Percentiles rank a stretch among this genome's conserved stretches.
phyloP scores from a whole-genome alignment of 2,113 vertebrate species.

The Lycaon pictus region DNA sequence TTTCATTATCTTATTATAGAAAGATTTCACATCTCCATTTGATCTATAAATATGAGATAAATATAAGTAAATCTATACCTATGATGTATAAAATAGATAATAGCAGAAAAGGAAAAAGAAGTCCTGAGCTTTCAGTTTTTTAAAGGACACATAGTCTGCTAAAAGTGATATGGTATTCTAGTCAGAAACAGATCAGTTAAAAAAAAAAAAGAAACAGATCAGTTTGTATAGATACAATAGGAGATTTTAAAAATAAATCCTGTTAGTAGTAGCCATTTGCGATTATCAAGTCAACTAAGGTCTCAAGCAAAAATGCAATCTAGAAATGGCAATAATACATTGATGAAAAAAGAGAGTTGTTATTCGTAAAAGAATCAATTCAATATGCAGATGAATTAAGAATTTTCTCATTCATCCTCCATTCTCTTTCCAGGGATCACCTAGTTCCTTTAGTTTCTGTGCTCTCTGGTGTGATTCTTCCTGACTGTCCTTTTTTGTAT shows the following conservation, averaged over 20 bases:
- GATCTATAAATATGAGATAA: not conserved
- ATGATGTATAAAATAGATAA: not conserved
- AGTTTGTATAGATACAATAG: not conserved
- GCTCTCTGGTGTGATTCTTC: not conserved
- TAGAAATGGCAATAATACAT: not conserved
- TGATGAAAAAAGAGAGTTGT: not conserved
- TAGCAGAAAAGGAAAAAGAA: not conserved
- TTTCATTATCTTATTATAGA: slow-evolving; percentile 1
- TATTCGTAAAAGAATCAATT: not conserved
- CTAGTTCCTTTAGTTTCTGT: not conserved
- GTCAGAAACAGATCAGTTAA: not conserved
- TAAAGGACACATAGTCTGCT: not conserved
- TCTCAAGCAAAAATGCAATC: not conserved
- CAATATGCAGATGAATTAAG: not conserved
- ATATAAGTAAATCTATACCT: not conserved
- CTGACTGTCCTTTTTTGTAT: not conserved
- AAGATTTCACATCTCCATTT: not conserved
- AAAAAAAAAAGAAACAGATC: not conserved
- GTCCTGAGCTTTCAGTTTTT: not conserved
- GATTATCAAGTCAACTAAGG: not conserved
- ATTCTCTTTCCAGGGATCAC: not conserved
- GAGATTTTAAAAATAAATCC: slow-evolving; percentile 26
- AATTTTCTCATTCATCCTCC: not conserved
- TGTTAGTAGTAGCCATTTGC: not conserved
- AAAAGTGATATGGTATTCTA: not conserved